Base-by-base conservation (phyloP, 2,797 vertebrate species). In the Malurus splendens region DNA sequence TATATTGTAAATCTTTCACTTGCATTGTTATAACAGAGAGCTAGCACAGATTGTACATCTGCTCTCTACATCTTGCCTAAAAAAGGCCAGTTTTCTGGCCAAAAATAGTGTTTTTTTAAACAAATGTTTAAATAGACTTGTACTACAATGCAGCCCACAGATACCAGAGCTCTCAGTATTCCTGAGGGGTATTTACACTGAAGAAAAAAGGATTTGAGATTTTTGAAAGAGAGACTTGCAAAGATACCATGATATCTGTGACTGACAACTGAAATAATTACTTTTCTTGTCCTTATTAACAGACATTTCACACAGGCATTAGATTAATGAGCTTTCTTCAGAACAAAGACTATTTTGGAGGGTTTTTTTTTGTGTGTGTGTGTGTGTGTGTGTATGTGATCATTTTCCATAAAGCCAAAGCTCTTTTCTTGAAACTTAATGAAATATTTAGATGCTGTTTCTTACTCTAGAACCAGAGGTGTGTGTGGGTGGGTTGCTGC, bases 371-470 rank as follows among this genome's bases (percentile, higher is more conserved):
- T 32, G n/a, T n/a, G n/a, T n/a, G n/a, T 23, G 11, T 36, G 36
- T 51, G 13, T 36, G 4, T 9, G 0, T 25, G 3, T 22, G 6
- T 47, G 9, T 42, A 1, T 30, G 5, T 8, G 33, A 7, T 48
- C 12, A 28, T 90, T 66, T 73, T 30, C 30, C 8, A 2, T 8
- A 56, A 25, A 73, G 28, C 72, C 3, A 16, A 76, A 84, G 6
- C 30, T 66, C 5, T 60, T 47, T 64, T 59, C 51, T 62, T 13
- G 32, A 86, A 8, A 56, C 56, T 74, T 67, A 50, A 41, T 82
- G 68, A 89, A 86, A 54, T 80, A 76, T 28, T 86, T 60, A 73
- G 56, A 25, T 56, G 56, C 18, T 41, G 3, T 70, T 92, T 84
- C 20, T 76, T 56, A n/a, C 36, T 74, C 23, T 30, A 38, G 61